Percentiles rank a stretch among this genome's conserved stretches.
Evolutionary conservation across 2,888 invertebrate genomes (phyloP).

Genomic region (Rhodophaea formosa): DNA sequence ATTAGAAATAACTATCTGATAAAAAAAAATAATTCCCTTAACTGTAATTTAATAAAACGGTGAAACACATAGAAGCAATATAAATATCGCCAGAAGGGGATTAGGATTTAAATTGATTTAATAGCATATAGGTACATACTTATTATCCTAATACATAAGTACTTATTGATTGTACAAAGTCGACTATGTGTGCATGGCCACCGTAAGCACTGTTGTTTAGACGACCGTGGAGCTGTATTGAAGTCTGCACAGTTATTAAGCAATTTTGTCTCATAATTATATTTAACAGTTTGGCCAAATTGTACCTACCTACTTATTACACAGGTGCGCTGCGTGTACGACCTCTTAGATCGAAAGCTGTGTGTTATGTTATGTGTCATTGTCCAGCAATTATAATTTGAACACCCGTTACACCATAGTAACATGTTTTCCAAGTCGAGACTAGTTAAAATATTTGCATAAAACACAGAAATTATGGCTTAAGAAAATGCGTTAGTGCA

Average conservation of each 20-base stretch:
- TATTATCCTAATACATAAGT: too few species aligned
- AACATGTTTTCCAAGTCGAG: too few species aligned
- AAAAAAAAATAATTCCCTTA: too few species aligned
- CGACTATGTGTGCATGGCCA: not conserved
- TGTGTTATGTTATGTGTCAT: not conserved
- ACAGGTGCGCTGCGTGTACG: constrained; percentile 2
- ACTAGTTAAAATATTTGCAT: too few species aligned
- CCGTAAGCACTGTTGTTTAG: not conserved
- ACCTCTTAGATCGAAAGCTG: not conserved
- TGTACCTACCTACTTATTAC: not conserved
- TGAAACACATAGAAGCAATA: too few species aligned
- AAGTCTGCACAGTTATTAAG: not conserved
- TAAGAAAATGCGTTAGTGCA: too few species aligned
- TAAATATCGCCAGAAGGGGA: too few species aligned
- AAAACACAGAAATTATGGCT: too few species aligned
- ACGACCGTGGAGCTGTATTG: not conserved
- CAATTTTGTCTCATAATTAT: constrained; percentile 3
- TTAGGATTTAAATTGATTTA: not conserved
- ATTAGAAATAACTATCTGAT: too few species aligned
- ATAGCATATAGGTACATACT: not conserved
- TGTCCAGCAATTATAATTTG: not conserved
- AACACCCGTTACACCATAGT: not conserved
- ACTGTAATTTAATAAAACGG: too few species aligned
- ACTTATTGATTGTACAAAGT: too few species aligned
- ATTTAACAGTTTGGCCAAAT: constrained; percentile 1